Percentiles rank a stretch among this genome's conserved stretches.
These are phyloP conservation scores for Chrysogorgia sp. DNA, from an alignment of 92 coral and sea anemone genomes.

Conservation along the genomic window DNA sequence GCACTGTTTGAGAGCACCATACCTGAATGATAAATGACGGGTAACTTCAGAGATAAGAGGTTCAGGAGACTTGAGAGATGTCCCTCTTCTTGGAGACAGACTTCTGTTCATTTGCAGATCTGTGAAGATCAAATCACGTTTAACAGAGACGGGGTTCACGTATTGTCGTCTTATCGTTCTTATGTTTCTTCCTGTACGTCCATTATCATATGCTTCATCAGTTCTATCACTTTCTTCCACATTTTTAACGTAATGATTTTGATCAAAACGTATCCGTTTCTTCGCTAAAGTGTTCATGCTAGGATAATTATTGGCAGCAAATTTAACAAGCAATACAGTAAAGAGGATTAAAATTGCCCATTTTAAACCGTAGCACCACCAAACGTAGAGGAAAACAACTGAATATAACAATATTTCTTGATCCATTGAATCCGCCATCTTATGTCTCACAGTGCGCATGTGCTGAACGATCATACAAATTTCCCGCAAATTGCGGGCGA, in stretches of 20 bases:
- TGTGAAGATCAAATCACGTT: slow-evolving; percentile 3
- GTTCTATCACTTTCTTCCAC: neutral
- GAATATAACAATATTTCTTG: neutral
- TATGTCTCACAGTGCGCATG: slow-evolving; percentile 2
- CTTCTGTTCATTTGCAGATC: slow-evolving; percentile 11
- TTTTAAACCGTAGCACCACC: slow-evolving; percentile 17
- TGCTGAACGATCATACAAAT: neutral
- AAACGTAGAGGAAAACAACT: neutral
- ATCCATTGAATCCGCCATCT: slow-evolving; percentile 26
- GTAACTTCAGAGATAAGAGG: slow-evolving; percentile 34
- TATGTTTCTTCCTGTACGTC: neutral
- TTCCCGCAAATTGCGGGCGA: slow-evolving; percentile 26
- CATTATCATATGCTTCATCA: neutral
- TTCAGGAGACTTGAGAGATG: neutral
- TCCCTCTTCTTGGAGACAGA: neutral
- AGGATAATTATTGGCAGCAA: neutral
- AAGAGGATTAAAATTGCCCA: slow-evolving; percentile 35
- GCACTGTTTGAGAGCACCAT: neutral
- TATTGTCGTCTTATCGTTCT: slow-evolving; percentile 7
- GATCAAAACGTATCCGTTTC: neutral
- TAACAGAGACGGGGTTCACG: neutral
- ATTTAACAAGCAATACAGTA: slow-evolving; percentile 1
- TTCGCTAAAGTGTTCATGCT: neutral
- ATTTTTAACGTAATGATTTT: neutral
- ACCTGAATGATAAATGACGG: slow-evolving; percentile 35